Percentiles rank a stretch among this genome's conserved stretches.
These are phyloP conservation scores for Monodelphis domestica DNA, from an alignment of 2,797 vertebrate species.

Conservation along the genomic window DNA sequence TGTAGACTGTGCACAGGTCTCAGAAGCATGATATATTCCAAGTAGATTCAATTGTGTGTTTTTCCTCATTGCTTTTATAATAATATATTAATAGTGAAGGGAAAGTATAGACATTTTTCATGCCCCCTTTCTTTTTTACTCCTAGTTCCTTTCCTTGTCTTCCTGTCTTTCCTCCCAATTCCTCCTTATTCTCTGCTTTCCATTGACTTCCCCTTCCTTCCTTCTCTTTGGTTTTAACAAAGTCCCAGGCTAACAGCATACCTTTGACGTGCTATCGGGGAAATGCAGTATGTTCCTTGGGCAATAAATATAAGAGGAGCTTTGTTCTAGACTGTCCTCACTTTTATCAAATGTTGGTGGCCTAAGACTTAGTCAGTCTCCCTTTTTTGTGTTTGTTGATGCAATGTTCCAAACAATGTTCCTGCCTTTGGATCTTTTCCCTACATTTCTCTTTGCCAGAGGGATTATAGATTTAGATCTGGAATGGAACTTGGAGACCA, in stretches of 20 bases:
- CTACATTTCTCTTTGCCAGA: background rate
- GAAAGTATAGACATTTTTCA: background rate
- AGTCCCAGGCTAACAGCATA: conserved; percentile 15
- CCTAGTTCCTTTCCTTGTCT: conserved; percentile 9
- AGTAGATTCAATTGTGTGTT: background rate
- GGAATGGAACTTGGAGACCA: background rate
- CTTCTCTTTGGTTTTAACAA: background rate
- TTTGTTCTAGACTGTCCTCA: conserved; percentile 10
- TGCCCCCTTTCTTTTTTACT: conserved; percentile 3
- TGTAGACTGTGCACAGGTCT: background rate
- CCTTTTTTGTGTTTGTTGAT: background rate
- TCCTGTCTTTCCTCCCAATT: background rate
- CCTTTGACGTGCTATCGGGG: background rate
- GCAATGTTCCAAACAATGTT: background rate
- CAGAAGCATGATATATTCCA: background rate
- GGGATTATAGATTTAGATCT: background rate
- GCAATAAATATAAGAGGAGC: conserved; percentile 35
- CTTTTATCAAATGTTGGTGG: conserved; percentile 16
- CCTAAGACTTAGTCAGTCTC: conserved; percentile 40
- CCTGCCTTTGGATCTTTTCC: conserved; percentile 25
- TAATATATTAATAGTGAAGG: background rate
- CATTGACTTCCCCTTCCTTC: background rate
- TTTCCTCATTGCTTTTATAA: background rate
- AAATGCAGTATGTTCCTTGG: background rate
- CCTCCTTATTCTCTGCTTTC: conserved; percentile 5